Percentiles rank a stretch among this genome's conserved stretches.
phyloP scores from a whole-genome alignment of 2,888 invertebrate genomes.

The Carpatolechia fugitivella region DNA sequence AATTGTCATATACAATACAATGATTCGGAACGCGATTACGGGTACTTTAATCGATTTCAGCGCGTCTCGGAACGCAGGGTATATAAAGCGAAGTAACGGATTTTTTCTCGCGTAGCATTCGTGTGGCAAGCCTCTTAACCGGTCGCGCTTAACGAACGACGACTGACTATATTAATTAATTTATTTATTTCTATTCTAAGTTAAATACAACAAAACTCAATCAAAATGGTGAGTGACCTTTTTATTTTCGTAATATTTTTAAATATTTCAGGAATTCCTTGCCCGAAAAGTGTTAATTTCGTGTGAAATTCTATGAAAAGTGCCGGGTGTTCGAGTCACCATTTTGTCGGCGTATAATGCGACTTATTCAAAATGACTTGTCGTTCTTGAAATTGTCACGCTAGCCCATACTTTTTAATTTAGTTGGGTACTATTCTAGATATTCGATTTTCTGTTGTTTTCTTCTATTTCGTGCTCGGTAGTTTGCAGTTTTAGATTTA shows the following conservation, averaged over 20 bases:
- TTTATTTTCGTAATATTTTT: conserved; percentile 23
- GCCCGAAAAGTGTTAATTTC: conserved; percentile 16
- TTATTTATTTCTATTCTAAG: conserved; percentile 68
- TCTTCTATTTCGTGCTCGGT: conserved; percentile 15
- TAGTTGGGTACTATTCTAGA: conserved; percentile 7
- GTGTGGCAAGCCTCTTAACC: conserved; percentile 85
- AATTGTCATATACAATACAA: no score
- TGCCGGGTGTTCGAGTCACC: conserved; percentile 61
- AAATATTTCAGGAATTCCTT: conserved; percentile 16
- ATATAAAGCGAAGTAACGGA: no score
- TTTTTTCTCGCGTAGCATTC: conserved; percentile 74
- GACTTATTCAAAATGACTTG: conserved; percentile 29
- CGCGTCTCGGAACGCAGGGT: no score
- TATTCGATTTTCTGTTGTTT: conserved; percentile 25
- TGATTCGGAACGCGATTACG: no score
- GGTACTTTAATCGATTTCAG: no score
- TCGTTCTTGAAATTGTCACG: conserved; percentile 27
- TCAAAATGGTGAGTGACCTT: conserved; percentile 71
- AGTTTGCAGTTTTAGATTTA: neutral
- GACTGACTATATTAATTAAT: conserved; percentile 69
- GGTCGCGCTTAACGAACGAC: conserved; percentile 81
- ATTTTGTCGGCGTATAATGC: conserved; percentile 58
- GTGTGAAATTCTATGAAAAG: conserved; percentile 25
- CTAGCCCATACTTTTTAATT: no score
- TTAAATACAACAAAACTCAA: conserved; percentile 70